Base-by-base conservation (phyloP, 2,113 vertebrate species). In the Pogona vitticeps region DNA sequence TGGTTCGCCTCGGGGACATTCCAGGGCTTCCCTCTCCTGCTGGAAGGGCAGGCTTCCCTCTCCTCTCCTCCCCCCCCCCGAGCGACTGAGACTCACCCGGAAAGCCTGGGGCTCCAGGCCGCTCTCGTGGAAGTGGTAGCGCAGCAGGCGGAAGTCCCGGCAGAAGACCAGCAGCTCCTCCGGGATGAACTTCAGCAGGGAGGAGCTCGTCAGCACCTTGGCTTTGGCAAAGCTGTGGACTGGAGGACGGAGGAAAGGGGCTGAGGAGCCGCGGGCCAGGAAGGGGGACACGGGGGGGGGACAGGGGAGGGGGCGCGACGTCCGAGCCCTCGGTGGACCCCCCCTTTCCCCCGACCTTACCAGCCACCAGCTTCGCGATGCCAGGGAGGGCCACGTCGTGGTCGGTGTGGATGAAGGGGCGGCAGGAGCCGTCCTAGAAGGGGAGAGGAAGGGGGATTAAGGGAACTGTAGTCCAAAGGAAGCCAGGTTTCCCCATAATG, bases 101-200 rank as follows among this genome's bases (percentile, higher is more conserved):
- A 97, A 95, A 1, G 98, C 98, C 93, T 98, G 97, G 0, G 96
- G 92, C 6, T 98, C 97, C 20, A 97, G 87, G 13, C 97, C 97
- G 20, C 97, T 96, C 56, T 97, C 96, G 3, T 97, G 97, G 88
- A 99, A 99, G 86, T 92, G 92, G 91, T 99, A 98, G 93, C 96
- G 97, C 89, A 99, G 93, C 33, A 99, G 96, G 6, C 97, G 96
- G 92, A 99, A 97, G 91, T 99, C 98, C 76, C 96, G 89, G 36
- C 98, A 98, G 92, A 98, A 98, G 2, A 99, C 92, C 2, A 98
- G 87, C 85, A 99, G 94, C 70, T 99, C 98, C 93, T 99, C 98
- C 0, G 98, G 98, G 10, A 97, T 97, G 95, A 98, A 98, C 94
- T 98, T 98, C 90, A 98, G 97, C 1, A 95, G 96, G 70, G 98